Evolutionary conservation across 1,140 invertebrate species (phyloP).

Genomic region (Anadara kagoshimensis): DNA sequence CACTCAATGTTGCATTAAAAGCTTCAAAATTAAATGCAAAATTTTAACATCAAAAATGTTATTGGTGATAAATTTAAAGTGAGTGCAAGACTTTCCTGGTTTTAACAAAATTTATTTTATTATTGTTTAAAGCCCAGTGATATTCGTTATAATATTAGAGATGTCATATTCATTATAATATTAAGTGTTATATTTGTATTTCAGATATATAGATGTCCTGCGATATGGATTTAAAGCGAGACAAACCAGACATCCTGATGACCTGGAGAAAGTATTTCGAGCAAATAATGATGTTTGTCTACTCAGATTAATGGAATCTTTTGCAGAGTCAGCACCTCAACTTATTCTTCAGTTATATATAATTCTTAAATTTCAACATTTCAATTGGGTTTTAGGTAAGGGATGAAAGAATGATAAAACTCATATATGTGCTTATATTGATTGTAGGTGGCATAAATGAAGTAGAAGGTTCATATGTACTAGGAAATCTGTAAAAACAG

Average conservation of each 20-base stretch:
- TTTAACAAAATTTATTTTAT: no score
- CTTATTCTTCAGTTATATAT: constrained; percentile 87
- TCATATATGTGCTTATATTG: neutral
- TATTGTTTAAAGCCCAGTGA: no score
- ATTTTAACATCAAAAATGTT: no score
- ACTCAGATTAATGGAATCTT: constrained; percentile 89
- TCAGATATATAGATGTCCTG: constrained; percentile 51
- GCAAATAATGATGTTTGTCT: constrained; percentile 73
- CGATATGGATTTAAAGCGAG: constrained; percentile 37
- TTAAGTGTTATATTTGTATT: neutral
- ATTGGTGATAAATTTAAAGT: no score
- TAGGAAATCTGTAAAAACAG: no score
- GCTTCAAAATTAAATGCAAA: no score
- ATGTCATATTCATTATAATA: no score
- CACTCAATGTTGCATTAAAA: no score
- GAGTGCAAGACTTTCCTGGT: no score
- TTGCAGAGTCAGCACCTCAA: constrained; percentile 91
- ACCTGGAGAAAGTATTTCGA: constrained; percentile 43
- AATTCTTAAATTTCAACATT: constrained; percentile 77
- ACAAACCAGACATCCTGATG: constrained; percentile 31
- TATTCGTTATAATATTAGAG: no score
- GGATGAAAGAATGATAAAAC: constrained; percentile 51
- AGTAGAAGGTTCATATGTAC: no score
- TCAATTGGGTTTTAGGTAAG: constrained; percentile 49
- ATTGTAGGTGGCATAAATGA: neutral